Evolutionary conservation across 1,140 invertebrate genomes (phyloP), one percentile per base, ranked within the genome.

Genomic region (Ceratina japonica): DNA sequence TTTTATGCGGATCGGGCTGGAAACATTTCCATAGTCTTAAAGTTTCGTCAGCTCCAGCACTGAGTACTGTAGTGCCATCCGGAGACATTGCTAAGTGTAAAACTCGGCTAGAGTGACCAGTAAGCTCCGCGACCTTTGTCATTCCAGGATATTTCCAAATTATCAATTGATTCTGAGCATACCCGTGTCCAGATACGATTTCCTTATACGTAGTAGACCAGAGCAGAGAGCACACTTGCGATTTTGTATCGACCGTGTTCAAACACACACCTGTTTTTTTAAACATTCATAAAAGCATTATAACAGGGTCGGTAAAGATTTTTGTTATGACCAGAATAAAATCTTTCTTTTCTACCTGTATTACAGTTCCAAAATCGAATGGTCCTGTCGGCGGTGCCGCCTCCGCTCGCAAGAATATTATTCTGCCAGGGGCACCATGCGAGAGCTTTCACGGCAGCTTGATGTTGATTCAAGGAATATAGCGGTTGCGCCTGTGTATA

Each of bases 201-300:
- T 99, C 98, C 89, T 97, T 97, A 93, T 99, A 98, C 70, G 96
- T 95, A 8, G 95, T 95, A n/a, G 97, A 98, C 97, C 98, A 99
- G 1, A 98, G 91, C 56, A 99, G 92, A 0, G 97, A 95, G 89
- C 97, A 99, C 8, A 99, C 98, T 94, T 98, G 98, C 18, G 97
- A 99, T 88, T 97, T 97, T 2, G 98, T 97, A 87, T 99, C 98
- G 24, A 98, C 94, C 2, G 96, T 95, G 89, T 97, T 96, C 1
- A 98, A 89, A 87, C 95, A 95, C 3, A 94, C 91, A 16, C 98
- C 98, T 92, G 18, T 63, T 56, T 37, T 98, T 18, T 63, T 52
- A 62, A 56, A 61, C 58, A 44, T 73, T 22, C 7, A 44, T 18
- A 56, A 24, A 63, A 27, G 24, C 8, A 44, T 15, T 27, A 37